These are phyloP conservation scores for Eupeodes luniger DNA, from an alignment of 2,888 invertebrate species.

Conservation along the genomic window DNA sequence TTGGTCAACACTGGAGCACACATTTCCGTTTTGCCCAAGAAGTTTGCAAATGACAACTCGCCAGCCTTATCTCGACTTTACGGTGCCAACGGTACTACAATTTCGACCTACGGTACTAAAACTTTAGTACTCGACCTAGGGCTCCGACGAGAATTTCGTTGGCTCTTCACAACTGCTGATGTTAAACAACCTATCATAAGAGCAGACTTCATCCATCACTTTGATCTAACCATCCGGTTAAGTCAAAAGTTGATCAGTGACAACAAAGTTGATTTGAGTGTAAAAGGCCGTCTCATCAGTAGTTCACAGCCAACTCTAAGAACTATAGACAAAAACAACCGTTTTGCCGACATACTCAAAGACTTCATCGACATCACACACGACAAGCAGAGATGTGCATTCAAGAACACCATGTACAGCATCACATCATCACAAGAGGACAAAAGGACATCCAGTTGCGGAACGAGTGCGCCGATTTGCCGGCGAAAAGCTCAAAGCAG, in stretches of 20 bases:
- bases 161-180: constrained; percentile 42
- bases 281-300: not conserved
- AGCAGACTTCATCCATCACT: constrained; percentile 50
- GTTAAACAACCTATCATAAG: constrained; percentile 43
- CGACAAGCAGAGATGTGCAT: constrained; percentile 16
- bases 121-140: constrained; percentile 19
- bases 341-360: constrained; percentile 20
- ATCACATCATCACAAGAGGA: constrained; percentile 67
- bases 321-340: constrained; percentile 16
- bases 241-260: constrained; percentile 22
- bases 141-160: constrained; percentile 27
- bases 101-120: constrained; percentile 39
- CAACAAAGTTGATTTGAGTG: constrained; percentile 27
- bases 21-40: constrained; percentile 20
- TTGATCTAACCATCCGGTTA: constrained; percentile 29
- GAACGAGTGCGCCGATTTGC: constrained; percentile 77
- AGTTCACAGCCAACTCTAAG: constrained; percentile 21
- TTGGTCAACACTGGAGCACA: constrained; percentile 45
- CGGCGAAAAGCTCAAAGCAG: no score
- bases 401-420: constrained; percentile 44
- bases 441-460: constrained; percentile 58
- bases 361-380: constrained; percentile 9
- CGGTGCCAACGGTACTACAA: constrained; percentile 40
- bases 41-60: not conserved
- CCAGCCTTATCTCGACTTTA: no score